Conservation (phyloP, 1,140 invertebrate species). For the Monochamus saltuarius region DNA sequence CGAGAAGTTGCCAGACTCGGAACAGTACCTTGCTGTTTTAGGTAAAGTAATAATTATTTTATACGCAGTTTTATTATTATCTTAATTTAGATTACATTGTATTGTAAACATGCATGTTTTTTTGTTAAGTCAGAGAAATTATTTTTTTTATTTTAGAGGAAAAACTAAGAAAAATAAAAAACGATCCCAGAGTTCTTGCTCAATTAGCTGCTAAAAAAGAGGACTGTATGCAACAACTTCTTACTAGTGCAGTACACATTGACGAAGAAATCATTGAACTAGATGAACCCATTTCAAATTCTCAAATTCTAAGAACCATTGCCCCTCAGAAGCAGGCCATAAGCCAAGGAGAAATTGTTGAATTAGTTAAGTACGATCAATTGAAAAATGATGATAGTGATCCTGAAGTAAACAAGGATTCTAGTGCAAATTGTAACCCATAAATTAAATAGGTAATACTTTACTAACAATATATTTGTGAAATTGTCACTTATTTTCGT, state of each 20-base stretch:
- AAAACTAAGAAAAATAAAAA: constrained; percentile 54
- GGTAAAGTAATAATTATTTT: constrained; percentile 44
- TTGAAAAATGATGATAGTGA: constrained; percentile 35
- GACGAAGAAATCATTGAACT: constrained; percentile 37
- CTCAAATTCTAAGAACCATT: constrained; percentile 51
- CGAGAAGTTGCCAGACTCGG: constrained; percentile 47
- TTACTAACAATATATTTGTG: too few relatives aligned
- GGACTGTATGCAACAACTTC: constrained; percentile 52
- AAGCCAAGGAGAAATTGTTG: constrained; percentile 54
- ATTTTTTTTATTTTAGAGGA: constrained; percentile 47
- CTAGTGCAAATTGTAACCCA: constrained; percentile 11
- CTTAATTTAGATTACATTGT: too few relatives aligned
- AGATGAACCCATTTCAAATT: constrained; percentile 50
- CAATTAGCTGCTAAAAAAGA: constrained; percentile 54
- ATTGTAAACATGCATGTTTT: too few relatives aligned
- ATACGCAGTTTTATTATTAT: too few relatives aligned
- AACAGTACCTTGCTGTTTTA: constrained; percentile 50
- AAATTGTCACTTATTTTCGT: too few relatives aligned
- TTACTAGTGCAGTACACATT: constrained; percentile 35
- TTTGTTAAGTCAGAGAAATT: too few relatives aligned
- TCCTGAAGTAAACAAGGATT: constrained; percentile 5
- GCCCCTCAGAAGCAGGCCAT: constrained; percentile 53
- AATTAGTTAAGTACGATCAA: constrained; percentile 55
- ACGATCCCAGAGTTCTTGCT: constrained; percentile 52
- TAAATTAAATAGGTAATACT: constrained; percentile 11